These are phyloP conservation scores for Peromyscus eremicus DNA, from an alignment of 2,797 vertebrate genomes.

Conservation along the genomic window DNA sequence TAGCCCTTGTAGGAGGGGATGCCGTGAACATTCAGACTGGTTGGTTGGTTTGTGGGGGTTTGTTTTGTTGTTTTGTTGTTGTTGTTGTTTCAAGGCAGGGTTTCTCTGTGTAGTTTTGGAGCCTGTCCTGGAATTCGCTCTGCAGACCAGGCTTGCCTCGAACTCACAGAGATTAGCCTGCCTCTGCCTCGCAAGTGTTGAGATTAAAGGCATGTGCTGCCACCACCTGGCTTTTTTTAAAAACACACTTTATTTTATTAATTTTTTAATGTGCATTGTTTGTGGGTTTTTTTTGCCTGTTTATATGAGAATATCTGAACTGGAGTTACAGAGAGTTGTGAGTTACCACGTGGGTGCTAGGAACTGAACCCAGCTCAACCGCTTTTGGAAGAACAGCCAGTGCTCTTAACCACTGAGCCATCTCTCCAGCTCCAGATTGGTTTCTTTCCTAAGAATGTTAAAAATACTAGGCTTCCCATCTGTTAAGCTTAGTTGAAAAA, in stretches of 20 bases:
- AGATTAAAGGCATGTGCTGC: neutral
- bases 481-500: neutral
- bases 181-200: neutral
- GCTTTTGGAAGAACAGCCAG: neutral
- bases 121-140: neutral
- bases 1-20: neutral
- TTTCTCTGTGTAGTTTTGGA: neutral
- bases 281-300: neutral
- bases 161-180: neutral
- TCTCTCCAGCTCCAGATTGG: neutral
- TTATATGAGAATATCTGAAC: neutral
- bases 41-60: neutral
- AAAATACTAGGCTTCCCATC: neutral
- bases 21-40: neutral
- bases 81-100: neutral
- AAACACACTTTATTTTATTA: neutral
- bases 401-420: neutral
- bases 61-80: neutral
- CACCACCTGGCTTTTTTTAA: neutral
- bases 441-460: conserved; percentile 59
- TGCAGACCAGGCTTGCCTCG: neutral
- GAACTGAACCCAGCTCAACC: neutral
- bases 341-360: neutral
- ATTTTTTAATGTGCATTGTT: neutral
- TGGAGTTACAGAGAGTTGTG: neutral